phyloP scores from a whole-genome alignment of 2,113 vertebrate species.

The Callipepla californica region DNA sequence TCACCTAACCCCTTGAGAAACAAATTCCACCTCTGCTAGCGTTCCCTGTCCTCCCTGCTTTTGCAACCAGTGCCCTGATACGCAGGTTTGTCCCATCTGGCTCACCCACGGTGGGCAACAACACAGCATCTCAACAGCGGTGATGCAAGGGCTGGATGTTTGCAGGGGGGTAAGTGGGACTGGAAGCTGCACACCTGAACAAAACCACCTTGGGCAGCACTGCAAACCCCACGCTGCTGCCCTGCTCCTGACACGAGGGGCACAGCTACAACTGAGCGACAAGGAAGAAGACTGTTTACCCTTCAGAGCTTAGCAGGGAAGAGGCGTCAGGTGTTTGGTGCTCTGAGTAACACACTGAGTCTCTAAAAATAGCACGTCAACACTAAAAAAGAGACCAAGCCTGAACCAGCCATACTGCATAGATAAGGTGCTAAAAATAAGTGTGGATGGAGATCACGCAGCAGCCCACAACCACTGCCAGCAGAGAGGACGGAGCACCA shows the following conservation, averaged over 20 bases:
- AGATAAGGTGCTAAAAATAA: slow-evolving; percentile 64
- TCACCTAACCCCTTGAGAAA: background rate
- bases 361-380: slow-evolving; percentile 43
- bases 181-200: too few relatives aligned
- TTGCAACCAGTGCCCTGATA: background rate
- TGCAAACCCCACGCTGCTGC: background rate
- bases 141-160: fast-evolving
- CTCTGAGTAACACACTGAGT: fast-evolving
- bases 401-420: fast-evolving
- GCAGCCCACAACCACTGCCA: background rate
- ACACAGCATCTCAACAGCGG: background rate
- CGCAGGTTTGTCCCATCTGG: background rate
- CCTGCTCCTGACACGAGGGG: background rate
- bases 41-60: background rate
- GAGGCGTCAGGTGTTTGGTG: background rate
- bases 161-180: background rate
- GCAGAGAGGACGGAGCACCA: background rate
- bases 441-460: background rate
- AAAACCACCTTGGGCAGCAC: background rate
- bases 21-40: background rate
- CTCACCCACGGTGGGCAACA: fast-evolving
- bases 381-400: background rate
- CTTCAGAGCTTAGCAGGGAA: background rate
- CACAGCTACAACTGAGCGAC: fast-evolving
- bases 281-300: background rate